A percentile compares a stretch with the other conserved stretches of the same genome.
These are phyloP conservation scores for Hystrix brachyura DNA, from an alignment of 2,113 vertebrate species.

Conservation along the genomic window DNA sequence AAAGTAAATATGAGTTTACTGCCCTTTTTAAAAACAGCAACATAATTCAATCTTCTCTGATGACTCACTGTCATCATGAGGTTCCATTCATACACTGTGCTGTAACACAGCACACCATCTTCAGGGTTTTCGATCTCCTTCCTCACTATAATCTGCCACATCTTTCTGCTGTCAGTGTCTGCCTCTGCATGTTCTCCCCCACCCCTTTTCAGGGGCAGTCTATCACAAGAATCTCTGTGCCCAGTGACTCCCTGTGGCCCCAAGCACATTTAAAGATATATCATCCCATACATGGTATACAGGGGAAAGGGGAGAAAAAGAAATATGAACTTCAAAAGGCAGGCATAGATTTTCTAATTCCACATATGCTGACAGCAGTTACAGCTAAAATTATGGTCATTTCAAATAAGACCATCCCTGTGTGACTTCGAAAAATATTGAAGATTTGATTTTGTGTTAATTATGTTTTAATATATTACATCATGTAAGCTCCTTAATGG, in stretches of 20 bases:
- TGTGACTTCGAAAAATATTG: slow-evolving; percentile 72
- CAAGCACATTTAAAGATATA: slow-evolving; percentile 59
- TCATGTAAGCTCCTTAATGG: slow-evolving; percentile 77
- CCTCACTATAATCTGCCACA: slow-evolving; percentile 36
- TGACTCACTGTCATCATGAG: slow-evolving; percentile 37
- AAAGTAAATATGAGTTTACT: slow-evolving; percentile 65
- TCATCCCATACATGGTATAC: slow-evolving; percentile 62
- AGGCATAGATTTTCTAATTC: slow-evolving; percentile 75
- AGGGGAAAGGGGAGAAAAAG: neutral
- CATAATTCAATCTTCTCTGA: slow-evolving; percentile 53
- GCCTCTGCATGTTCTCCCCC: slow-evolving; percentile 28
- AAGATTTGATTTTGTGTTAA: slow-evolving; percentile 65
- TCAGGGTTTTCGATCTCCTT: slow-evolving; percentile 32
- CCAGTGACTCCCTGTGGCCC: slow-evolving; percentile 53
- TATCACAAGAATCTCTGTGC: slow-evolving; percentile 61
- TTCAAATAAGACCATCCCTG: slow-evolving; percentile 73
- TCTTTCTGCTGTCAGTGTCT: slow-evolving; percentile 66
- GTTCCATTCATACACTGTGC: slow-evolving; percentile 1
- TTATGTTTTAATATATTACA: slow-evolving; percentile 78
- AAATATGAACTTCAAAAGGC: slow-evolving; percentile 73
- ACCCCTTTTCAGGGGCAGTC: slow-evolving; percentile 30
- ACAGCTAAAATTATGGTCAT: slow-evolving; percentile 67
- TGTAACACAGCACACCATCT: slow-evolving; percentile 30
- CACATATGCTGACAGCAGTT: slow-evolving; percentile 67
- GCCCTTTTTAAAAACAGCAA: slow-evolving; percentile 76